phyloP scores from a whole-genome alignment of 1,140 invertebrate genomes.

The Pinna nobilis region DNA sequence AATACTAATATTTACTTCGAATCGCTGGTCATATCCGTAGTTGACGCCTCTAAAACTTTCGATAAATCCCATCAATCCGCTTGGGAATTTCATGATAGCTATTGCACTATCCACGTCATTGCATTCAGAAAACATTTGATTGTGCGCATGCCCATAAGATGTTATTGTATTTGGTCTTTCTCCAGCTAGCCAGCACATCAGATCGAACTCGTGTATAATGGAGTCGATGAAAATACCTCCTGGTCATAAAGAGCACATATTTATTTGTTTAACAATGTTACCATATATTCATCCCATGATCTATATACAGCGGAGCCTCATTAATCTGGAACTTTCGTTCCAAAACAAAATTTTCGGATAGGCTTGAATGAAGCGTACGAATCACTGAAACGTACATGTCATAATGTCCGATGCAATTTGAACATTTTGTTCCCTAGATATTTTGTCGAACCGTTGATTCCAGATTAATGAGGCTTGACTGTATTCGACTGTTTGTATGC shows the following conservation, averaged over 20 bases:
- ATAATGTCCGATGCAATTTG: neutral
- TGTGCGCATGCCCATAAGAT: conserved; percentile 30
- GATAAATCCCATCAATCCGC: conserved; percentile 28
- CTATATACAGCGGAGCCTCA: neutral
- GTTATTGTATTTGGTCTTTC: conserved; percentile 19
- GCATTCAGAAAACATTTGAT: conserved; percentile 24
- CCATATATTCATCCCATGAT: neutral
- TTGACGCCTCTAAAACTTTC: conserved; percentile 29
- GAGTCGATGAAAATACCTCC: conserved; percentile 26
- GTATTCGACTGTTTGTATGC: no score
- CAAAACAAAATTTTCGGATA: neutral
- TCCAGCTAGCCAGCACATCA: conserved; percentile 34
- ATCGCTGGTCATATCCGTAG: conserved; percentile 39
- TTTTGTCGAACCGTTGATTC: no score
- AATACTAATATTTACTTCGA: no score
- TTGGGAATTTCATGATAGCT: conserved; percentile 29
- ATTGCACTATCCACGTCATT: conserved; percentile 21
- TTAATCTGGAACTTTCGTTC: neutral
- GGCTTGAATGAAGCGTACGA: neutral
- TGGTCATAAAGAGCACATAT: neutral
- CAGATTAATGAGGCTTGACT: no score
- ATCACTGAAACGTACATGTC: neutral
- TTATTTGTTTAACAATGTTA: neutral
- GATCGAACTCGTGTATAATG: conserved; percentile 25
- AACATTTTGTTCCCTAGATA: no score